Percentiles rank a stretch among this genome's conserved stretches.
Conservation (phyloP, 2,113 vertebrate species). For the Polypterus senegalus region DNA sequence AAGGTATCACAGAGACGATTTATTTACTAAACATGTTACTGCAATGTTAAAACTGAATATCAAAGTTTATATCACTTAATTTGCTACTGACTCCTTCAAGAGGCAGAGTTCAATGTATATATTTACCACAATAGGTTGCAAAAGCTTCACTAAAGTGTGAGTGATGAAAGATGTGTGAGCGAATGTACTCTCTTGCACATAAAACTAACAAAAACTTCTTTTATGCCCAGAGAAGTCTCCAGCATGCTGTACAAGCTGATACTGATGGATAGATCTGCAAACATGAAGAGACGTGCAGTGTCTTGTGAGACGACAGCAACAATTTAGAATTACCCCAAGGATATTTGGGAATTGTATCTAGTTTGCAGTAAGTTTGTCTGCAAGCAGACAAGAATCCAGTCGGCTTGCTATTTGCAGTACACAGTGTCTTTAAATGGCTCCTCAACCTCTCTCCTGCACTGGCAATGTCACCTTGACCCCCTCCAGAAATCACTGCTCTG, state of each 20-base stretch:
- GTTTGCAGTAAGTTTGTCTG: background rate
- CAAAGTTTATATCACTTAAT: too few species aligned
- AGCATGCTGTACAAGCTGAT: background rate
- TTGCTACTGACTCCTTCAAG: too few species aligned
- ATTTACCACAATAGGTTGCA: too few species aligned
- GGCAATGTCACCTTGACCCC: constrained; percentile 30
- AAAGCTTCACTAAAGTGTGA: too few species aligned
- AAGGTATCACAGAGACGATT: too few species aligned
- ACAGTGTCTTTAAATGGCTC: constrained; percentile 6
- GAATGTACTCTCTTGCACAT: too few species aligned
- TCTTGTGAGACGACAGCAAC: background rate
- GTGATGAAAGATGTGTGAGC: too few species aligned
- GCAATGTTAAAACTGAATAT: too few species aligned
- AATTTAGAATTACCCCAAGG: background rate
- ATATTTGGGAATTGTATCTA: background rate
- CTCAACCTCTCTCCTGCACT: constrained; percentile 4
- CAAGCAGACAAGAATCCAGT: background rate
- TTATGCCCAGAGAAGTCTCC: background rate
- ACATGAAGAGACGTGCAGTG: background rate
- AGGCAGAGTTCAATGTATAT: too few species aligned
- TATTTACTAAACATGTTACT: too few species aligned
- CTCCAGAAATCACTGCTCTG: constrained; percentile 21
- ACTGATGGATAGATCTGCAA: background rate
- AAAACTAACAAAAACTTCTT: too few species aligned
- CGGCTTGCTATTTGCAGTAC: constrained; percentile 2